These are phyloP conservation scores for Amblyopsis rosae DNA, from an alignment of 2,113 vertebrate genomes.

Conservation along the genomic window DNA sequence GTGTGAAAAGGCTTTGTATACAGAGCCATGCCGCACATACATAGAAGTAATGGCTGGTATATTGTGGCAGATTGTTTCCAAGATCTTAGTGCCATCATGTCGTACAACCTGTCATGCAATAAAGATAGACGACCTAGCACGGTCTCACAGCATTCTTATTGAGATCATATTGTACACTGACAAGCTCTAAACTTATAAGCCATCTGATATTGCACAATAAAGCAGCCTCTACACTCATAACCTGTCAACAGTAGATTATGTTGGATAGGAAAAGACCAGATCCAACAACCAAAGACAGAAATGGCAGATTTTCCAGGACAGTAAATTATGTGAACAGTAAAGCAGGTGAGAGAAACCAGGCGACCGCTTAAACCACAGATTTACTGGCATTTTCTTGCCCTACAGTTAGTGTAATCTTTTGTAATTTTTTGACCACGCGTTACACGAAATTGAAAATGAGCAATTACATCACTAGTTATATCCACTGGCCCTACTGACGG, in stretches of 20 bases:
- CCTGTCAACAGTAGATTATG: conserved; percentile 17
- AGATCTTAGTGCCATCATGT: too few species aligned
- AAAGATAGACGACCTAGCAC: too few species aligned
- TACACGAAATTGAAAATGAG: background rate
- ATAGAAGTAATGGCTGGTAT: too few species aligned
- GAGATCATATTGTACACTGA: too few species aligned
- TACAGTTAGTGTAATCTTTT: background rate
- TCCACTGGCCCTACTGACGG: background rate
- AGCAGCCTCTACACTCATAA: too few species aligned
- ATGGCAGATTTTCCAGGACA: conserved; percentile 32
- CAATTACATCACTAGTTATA: background rate
- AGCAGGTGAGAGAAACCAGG: background rate
- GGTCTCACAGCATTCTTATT: too few species aligned
- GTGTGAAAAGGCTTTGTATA: too few species aligned
- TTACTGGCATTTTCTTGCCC: conserved; percentile 5
- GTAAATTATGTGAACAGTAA: conserved; percentile 36
- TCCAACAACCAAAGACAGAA: conserved; percentile 10
- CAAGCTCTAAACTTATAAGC: too few species aligned
- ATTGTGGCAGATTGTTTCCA: too few species aligned
- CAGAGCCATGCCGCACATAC: too few species aligned
- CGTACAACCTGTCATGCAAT: too few species aligned
- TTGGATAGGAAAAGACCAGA: conserved; percentile 37
- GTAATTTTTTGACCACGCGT: conserved; percentile 5
- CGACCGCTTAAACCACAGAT: background rate
- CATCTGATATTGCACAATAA: too few species aligned